A percentile compares a stretch with the other conserved stretches of the same genome.
Evolutionary conservation across 1,140 invertebrate species (phyloP).

Genomic region (Drosophila triauraria): DNA sequence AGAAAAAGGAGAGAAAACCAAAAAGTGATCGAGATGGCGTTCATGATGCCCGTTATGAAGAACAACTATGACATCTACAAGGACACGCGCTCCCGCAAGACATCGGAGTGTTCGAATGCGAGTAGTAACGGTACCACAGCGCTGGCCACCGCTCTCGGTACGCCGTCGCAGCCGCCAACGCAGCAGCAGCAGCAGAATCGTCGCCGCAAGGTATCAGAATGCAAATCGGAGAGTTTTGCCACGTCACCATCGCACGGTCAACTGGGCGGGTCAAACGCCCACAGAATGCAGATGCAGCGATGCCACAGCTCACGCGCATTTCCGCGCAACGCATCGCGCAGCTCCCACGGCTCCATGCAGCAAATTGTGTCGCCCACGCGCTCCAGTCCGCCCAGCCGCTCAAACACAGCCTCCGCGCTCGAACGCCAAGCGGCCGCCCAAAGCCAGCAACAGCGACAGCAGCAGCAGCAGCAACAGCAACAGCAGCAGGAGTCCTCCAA

Average conservation of each 20-base stretch:
- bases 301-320: conserved; percentile 82
- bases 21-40: conserved; percentile 89
- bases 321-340: conserved; percentile 87
- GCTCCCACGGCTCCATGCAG: conserved; percentile 87
- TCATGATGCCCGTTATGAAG: conserved; percentile 97
- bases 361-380: conserved; percentile 88
- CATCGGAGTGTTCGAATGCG: conserved; percentile 89
- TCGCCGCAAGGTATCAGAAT: conserved; percentile 92
- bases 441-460: conserved; percentile 84
- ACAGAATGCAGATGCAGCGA: conserved; percentile 86
- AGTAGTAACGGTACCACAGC: conserved; percentile 73
- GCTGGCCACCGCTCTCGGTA: conserved; percentile 66
- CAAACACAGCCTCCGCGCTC: conserved; percentile 65
- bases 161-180: conserved; percentile 66
- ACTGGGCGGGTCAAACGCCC: conserved; percentile 87
- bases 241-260: conserved; percentile 89
- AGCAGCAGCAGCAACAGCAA: conserved; percentile 87
- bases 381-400: conserved; percentile 79
- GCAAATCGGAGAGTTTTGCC: conserved; percentile 91
- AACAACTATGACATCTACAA: conserved; percentile 97
- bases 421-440: conserved; percentile 86
- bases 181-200: conserved; percentile 80
- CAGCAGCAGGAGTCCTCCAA: conserved; percentile 84
- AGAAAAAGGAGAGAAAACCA: background rate
- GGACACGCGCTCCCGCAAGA: conserved; percentile 89